These are phyloP conservation scores for Rhinolophus ferrumequinum DNA, from an alignment of 2,113 vertebrate species.

Conservation along the genomic window DNA sequence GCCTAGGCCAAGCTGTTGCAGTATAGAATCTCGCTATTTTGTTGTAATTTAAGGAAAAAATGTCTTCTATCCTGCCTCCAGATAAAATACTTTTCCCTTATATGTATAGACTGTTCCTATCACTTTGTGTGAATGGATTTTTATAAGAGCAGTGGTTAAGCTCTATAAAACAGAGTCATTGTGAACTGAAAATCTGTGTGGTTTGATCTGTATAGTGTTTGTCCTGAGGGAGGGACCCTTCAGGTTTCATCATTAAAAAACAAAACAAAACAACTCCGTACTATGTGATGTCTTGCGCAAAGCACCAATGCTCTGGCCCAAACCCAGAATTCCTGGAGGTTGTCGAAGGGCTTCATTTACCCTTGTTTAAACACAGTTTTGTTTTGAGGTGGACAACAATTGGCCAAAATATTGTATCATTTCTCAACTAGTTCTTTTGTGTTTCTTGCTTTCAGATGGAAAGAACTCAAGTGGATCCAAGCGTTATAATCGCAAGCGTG, in stretches of 20 bases:
- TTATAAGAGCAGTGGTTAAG: not conserved
- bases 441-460: slow-evolving; percentile 88
- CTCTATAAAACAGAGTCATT: not conserved
- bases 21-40: not conserved
- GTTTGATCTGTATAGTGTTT: not conserved
- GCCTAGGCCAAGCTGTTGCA: not conserved
- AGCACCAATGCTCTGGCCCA: not conserved
- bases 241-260: not conserved
- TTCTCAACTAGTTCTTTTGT: slow-evolving; percentile 8
- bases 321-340: not conserved
- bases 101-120: not conserved
- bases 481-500: slow-evolving; percentile 95
- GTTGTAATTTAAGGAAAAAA: not conserved
- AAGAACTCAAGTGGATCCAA: slow-evolving; percentile 95
- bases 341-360: not conserved
- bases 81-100: slow-evolving; percentile 33
- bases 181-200: not conserved
- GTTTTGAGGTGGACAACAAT: not conserved
- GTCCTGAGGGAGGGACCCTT: not conserved
- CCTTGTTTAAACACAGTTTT: slow-evolving; percentile 4
- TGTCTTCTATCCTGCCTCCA: not conserved
- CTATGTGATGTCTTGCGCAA: not conserved
- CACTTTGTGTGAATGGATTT: not conserved
- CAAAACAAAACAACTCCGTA: not conserved
- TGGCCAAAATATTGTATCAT: not conserved